These are phyloP conservation scores for Leptobrachium ailaonicum DNA, from an alignment of 2,113 vertebrate genomes.

Conservation along the genomic window DNA sequence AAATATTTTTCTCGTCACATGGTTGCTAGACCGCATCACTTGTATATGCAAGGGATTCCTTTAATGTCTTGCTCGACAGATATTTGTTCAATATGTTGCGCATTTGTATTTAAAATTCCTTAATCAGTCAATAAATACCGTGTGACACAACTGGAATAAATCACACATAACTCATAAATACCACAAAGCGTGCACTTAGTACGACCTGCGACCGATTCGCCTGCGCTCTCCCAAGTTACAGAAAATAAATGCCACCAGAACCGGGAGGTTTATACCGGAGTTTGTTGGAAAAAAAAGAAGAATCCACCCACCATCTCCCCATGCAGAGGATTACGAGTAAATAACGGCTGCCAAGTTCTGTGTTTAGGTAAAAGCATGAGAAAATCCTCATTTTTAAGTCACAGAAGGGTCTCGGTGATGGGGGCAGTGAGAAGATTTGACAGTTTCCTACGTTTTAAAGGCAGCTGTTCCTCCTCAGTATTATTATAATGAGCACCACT, in stretches of 20 bases:
- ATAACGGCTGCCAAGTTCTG: constrained; percentile 85
- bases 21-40: too few species aligned
- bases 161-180: too few species aligned
- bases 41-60: too few species aligned
- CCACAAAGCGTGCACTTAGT: too few species aligned
- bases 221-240: constrained; percentile 79
- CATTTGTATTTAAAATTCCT: too few species aligned
- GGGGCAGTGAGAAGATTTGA: constrained; percentile 69
- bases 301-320: constrained; percentile 84
- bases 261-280: constrained; percentile 84
- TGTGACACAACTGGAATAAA: too few species aligned
- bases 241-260: constrained; percentile 90
- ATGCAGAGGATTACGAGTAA: constrained; percentile 85
- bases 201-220: too few species aligned
- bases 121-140: too few species aligned
- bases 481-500: constrained; percentile 88
- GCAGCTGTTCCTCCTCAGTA: constrained; percentile 98
- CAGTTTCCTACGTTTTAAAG: constrained; percentile 81
- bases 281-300: constrained; percentile 81
- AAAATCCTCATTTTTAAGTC: constrained; percentile 80
- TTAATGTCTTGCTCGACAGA: too few species aligned
- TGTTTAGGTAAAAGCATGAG: constrained; percentile 86
- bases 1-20: too few species aligned
- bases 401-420: constrained; percentile 75
- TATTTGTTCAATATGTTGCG: too few species aligned